phyloP scores from a whole-genome alignment of 2,113 vertebrate species.

The Pangasianodon hypophthalmus region DNA sequence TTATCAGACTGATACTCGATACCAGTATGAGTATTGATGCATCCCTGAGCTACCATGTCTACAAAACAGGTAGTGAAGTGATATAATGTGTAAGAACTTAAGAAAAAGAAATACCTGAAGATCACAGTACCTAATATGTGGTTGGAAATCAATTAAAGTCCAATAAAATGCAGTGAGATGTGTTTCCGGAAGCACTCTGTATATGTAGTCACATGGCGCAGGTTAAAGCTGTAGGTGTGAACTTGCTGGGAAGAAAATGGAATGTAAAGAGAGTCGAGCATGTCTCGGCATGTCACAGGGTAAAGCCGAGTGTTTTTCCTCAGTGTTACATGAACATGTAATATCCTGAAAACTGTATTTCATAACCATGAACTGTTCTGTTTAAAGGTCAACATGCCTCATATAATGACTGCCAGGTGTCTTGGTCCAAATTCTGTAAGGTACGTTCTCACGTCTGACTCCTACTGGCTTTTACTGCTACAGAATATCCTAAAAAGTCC shows the following conservation, averaged over 20 bases:
- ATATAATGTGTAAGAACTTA: neutral
- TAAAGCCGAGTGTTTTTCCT: neutral
- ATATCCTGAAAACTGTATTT: neutral
- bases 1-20: neutral
- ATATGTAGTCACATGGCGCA: neutral
- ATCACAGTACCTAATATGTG: neutral
- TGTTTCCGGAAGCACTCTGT: neutral
- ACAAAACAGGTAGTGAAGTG: neutral
- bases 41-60: neutral
- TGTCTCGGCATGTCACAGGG: neutral
- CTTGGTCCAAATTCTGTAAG: slow-evolving; percentile 96
- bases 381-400: slow-evolving; percentile 80
- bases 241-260: neutral
- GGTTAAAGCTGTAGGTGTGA: neutral
- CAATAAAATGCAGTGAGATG: neutral
- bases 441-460: slow-evolving; percentile 63
- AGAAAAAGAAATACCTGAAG: neutral
- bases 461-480: neutral
- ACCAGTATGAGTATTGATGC: neutral
- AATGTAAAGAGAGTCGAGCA: neutral
- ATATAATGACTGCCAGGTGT: slow-evolving; percentile 85
- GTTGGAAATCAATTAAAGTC: neutral
- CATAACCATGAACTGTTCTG: slow-evolving; percentile 6
- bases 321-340: neutral
- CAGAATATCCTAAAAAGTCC: neutral